These are phyloP conservation scores for Melozone crissalis DNA, from an alignment of 2,113 vertebrate species.

Conservation along the genomic window DNA sequence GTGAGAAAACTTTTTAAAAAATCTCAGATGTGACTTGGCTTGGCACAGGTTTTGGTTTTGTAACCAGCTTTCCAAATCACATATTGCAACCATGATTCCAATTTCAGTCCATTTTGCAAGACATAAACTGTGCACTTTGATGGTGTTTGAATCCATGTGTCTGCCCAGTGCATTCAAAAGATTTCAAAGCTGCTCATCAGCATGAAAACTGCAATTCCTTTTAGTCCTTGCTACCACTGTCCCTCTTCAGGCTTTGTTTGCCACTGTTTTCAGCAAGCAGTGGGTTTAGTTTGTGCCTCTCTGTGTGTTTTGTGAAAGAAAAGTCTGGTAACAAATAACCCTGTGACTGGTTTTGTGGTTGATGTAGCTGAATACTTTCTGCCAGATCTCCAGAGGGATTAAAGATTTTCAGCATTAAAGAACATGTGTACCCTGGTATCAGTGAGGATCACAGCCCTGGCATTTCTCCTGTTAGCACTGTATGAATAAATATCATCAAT, in stretches of 20 bases:
- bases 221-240: background rate
- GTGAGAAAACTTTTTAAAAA: background rate
- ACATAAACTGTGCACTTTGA: background rate
- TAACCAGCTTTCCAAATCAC: background rate
- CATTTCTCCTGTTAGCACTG: background rate
- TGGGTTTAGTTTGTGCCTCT: background rate
- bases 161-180: background rate
- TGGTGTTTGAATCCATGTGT: background rate
- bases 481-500: background rate
- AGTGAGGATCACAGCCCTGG: background rate
- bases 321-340: background rate
- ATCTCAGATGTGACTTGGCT: background rate
- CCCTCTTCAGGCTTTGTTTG: background rate
- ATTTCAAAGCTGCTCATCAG: background rate
- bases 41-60: background rate
- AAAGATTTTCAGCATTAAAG: background rate
- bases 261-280: background rate
- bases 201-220: background rate
- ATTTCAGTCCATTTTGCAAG: background rate
- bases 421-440: background rate
- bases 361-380: background rate
- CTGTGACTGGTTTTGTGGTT: background rate
- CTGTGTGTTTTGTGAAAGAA: background rate
- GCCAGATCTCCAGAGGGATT: background rate
- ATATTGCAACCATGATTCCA: background rate